Evolutionary conservation across 2,797 vertebrate species (phyloP).

Genomic region (Labroides dimidiatus): DNA sequence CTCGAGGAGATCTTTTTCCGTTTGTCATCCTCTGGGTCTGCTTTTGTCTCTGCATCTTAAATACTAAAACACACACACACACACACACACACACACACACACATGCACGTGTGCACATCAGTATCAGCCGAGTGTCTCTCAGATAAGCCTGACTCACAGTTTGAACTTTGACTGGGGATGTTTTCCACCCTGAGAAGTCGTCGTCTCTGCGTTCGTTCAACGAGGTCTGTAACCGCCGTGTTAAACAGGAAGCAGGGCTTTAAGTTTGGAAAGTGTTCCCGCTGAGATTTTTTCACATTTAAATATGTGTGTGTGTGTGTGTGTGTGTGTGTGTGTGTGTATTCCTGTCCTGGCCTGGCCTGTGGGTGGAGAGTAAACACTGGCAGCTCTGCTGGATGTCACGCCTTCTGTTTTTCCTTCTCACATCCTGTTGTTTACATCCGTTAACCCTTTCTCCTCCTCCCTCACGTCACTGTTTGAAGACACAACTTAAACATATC

Average conservation of each 20-base stretch:
- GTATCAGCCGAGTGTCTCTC: slow-evolving; percentile 2
- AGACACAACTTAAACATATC: not conserved
- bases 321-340: slow-evolving; percentile 10
- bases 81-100: not conserved
- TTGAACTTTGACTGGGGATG: slow-evolving; percentile 41
- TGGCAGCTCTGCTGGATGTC: slow-evolving; percentile 23
- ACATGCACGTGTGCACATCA: not conserved
- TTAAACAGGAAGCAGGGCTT: slow-evolving; percentile 20
- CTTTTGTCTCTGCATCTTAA: not conserved
- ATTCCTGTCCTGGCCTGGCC: not conserved
- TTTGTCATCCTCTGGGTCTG: slow-evolving; percentile 17
- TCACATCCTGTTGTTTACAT: slow-evolving; percentile 67
- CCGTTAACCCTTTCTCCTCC: slow-evolving; percentile 10
- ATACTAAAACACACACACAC: not conserved
- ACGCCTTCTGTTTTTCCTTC: slow-evolving; percentile 38
- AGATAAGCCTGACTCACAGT: slow-evolving; percentile 41
- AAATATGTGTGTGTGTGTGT: not conserved
- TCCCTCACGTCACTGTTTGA: not conserved
- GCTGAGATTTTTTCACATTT: slow-evolving; percentile 19
- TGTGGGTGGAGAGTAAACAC: slow-evolving; percentile 46
- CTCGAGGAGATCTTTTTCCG: slow-evolving; percentile 28
- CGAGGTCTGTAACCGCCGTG: rapidly evolving
- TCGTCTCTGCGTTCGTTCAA: not conserved
- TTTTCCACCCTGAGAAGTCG: slow-evolving; percentile 20
- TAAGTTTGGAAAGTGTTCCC: slow-evolving; percentile 1